Evolutionary conservation across 2,888 invertebrate species (phyloP), one percentile per base, ranked within the genome.

Genomic region (Dione juno): DNA sequence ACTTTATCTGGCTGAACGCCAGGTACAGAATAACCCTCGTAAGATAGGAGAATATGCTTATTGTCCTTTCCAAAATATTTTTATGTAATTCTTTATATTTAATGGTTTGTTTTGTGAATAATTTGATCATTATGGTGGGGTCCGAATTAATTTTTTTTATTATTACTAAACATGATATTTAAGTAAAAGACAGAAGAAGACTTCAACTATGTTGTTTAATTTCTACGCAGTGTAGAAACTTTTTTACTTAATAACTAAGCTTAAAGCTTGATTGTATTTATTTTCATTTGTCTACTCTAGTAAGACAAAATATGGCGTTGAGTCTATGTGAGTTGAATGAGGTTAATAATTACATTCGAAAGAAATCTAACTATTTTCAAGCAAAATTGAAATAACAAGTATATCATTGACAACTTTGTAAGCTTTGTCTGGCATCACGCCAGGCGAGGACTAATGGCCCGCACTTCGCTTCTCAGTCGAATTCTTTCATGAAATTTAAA

Each of bases 401-500:
- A 57, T 57, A 37, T 37, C 35, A 57, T 57, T 5, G n/a, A 16
- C 16, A 19, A 37, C 37, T 19, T 57, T 11, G 61, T 45, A 0
- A 9, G 50, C 48, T 35, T 63, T 8, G 66, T 6, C 57, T 72
- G 72, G 69, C 69, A 37, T 21, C 41, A 16, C 50, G 72, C 72
- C 72, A 72, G 43, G 54, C 72, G 54, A 35, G 57, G 50, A 63
- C 69, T 72, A 72, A 72, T 67, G 72, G 72, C 54, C 59, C 66
- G 69, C 69, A 66, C 54, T 69, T 58, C 43, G 66, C 37, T 67
- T 66, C 69, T 66, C 63, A 54, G 37, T 43, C 37, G 41, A 64
- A 63, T 69, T 72, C 69, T 48, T 66, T 69, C 69, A 72, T 72
- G 69, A 72, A 72, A 72, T 72, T 72, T 72, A 72, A 69, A 72